These are phyloP conservation scores for Clamator glandarius DNA, from an alignment of 2,797 vertebrate genomes.

Conservation along the genomic window DNA sequence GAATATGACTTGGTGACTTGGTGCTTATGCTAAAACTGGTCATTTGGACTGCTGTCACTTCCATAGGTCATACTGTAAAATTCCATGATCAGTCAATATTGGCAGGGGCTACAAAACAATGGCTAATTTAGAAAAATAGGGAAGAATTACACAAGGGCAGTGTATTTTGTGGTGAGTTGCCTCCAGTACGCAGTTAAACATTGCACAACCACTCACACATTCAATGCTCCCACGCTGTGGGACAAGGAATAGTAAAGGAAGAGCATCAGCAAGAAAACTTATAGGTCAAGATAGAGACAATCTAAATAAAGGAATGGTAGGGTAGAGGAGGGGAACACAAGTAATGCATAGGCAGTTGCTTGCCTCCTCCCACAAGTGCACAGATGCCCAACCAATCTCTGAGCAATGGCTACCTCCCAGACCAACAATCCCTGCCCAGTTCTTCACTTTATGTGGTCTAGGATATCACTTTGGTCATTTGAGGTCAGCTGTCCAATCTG, in stretches of 20 bases:
- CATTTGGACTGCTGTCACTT: not conserved
- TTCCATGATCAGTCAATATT: not conserved
- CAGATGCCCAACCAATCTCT: not conserved
- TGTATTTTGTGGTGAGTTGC: not conserved
- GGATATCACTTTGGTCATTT: not conserved
- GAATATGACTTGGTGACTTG: not conserved
- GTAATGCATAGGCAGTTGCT: not conserved
- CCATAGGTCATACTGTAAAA: not conserved
- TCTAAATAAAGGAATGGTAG: not conserved
- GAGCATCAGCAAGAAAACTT: not conserved
- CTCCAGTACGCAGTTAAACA: not conserved
- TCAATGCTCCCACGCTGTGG: not conserved
- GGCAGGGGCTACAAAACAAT: not conserved
- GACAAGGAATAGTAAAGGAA: not conserved
- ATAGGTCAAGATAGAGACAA: not conserved
- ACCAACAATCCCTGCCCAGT: not conserved
- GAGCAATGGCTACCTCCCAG: not conserved
- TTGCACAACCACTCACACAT: fast-evolving
- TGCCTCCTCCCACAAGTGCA: not conserved
- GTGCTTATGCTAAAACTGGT: not conserved
- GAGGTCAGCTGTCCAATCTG: not conserved
- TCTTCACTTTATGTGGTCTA: fast-evolving
- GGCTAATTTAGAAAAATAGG: not conserved
- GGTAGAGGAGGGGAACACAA: not conserved
- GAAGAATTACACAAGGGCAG: not conserved